A percentile compares a stretch with the other conserved stretches of the same genome.
Conservation (phyloP, 2,797 vertebrate species). For the Poecile montanus region DNA sequence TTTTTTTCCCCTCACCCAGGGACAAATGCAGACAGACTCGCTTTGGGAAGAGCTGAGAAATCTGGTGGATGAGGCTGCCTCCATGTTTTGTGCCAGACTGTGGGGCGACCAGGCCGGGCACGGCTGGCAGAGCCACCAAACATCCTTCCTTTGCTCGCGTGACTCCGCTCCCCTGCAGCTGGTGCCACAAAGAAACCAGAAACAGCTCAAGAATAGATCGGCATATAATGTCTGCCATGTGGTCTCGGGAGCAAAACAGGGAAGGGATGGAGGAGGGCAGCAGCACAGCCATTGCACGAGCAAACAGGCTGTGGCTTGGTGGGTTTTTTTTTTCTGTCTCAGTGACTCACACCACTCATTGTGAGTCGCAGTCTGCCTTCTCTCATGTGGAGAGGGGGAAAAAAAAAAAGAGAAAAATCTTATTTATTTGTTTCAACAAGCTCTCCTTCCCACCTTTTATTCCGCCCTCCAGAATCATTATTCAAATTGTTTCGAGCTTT, state of each 20-base stretch:
- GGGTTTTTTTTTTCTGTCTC: neutral
- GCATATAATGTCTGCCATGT: neutral
- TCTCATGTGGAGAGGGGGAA: neutral
- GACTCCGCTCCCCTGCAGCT: neutral
- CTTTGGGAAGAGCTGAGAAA: neutral
- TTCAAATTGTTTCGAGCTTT: neutral
- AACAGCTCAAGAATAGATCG: slow-evolving; percentile 9
- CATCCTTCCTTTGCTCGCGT: neutral
- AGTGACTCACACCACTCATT: slow-evolving; percentile 1
- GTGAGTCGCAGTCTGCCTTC: neutral
- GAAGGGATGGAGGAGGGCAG: slow-evolving; percentile 35
- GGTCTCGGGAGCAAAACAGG: neutral
- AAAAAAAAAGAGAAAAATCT: neutral
- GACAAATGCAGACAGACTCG: neutral
- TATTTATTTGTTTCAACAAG: neutral
- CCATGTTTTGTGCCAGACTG: neutral
- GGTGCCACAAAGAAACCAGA: slow-evolving; percentile 18
- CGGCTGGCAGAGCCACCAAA: neutral
- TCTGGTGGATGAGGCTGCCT: neutral
- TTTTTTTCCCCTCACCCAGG: accelerated
- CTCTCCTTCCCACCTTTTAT: neutral
- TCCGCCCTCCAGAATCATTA: neutral
- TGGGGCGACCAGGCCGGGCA: neutral
- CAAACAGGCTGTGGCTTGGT: neutral
- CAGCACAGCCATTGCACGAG: neutral